These are phyloP conservation scores for Trematomus bernacchii DNA, from an alignment of 2,797 vertebrate species.

Conservation along the genomic window DNA sequence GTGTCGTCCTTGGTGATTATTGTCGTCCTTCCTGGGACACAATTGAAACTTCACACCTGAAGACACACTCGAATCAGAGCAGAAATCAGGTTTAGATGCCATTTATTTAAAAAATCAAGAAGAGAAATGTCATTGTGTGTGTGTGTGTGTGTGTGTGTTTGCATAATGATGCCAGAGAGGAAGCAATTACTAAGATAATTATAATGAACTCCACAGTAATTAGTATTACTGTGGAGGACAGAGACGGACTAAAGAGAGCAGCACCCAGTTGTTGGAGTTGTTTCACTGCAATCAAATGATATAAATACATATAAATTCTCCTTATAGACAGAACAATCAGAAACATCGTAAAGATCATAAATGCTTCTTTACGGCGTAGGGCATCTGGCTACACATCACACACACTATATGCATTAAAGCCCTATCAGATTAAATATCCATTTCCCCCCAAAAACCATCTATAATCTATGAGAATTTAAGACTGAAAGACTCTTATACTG, in stretches of 20 bases:
- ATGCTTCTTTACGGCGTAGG: not conserved
- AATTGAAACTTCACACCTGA: constrained; percentile 9
- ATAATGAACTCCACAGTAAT: constrained; percentile 30
- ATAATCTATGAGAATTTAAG: not conserved
- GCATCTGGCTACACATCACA: no score
- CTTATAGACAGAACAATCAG: not conserved
- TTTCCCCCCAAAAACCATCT: not conserved
- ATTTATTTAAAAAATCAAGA: not conserved
- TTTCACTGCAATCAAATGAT: not conserved
- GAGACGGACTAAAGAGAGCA: constrained; percentile 12
- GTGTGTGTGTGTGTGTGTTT: constrained; percentile 3
- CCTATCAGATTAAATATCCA: not conserved
- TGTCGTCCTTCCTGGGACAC: constrained; percentile 1
- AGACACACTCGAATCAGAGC: not conserved
- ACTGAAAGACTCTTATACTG: not conserved
- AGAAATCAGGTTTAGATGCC: not conserved
- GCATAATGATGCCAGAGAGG: constrained; percentile 34
- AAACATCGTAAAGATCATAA: not conserved
- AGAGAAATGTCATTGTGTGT: not conserved
- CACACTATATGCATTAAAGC: not conserved
- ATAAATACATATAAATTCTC: no score
- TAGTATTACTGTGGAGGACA: constrained; percentile 24
- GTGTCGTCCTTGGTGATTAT: constrained; percentile 20
- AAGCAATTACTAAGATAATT: constrained; percentile 52
- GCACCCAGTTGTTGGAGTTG: constrained; percentile 9